Base-by-base conservation (phyloP, 2,113 vertebrate genomes). In the Scytalopus superciliaris region DNA sequence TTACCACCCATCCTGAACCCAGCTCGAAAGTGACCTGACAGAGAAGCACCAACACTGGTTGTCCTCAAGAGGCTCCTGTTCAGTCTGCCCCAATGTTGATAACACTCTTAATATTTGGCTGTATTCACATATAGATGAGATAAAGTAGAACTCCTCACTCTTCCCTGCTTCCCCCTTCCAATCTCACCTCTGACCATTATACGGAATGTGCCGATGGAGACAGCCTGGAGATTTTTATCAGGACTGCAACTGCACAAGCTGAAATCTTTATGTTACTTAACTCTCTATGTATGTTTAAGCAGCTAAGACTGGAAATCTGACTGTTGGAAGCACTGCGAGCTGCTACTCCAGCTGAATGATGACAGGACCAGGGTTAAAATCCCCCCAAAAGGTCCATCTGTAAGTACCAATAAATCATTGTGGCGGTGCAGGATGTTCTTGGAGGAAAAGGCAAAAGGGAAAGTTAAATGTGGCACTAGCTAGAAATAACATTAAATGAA, bases 81-180 rank as follows among this genome's bases (percentile, higher is more conserved):
- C 77, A 45, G 52, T 31, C 12, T 53, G 28, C 49, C 63, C 62
- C 31, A 21, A 2, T 12, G 45, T 19, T 60, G 62, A 49, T 7
- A 62, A 68, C 2, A 7, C 55, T 7, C 50, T 40, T n/a, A 27
- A 80, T 52, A 69, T 42, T 25, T 33, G 5, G 59, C 59, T 86
- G n/a, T 33, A 28, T 64, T 53, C n/a, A n/a, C 17, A 10, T 3
- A 25, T 0, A 0, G 66, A 31, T 73, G 24, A 60, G 70, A 47
- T 5, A 70, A 75, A 60, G 50, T 45, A 79, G 35, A 70, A 66
- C 47, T 70, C 56, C 40, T 60, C 4, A 0, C 22, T 76, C 33
- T 22, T 77, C 45, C 45, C 52, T 35, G 17, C 19, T 23, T 44
- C 33, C 24, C 24, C 11, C 8, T 49, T 19, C 33, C 45, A 37